A percentile compares a stretch with the other conserved stretches of the same genome.
phyloP scores from a whole-genome alignment of 2,888 invertebrate species.

The Chydorus sphaericus region DNA sequence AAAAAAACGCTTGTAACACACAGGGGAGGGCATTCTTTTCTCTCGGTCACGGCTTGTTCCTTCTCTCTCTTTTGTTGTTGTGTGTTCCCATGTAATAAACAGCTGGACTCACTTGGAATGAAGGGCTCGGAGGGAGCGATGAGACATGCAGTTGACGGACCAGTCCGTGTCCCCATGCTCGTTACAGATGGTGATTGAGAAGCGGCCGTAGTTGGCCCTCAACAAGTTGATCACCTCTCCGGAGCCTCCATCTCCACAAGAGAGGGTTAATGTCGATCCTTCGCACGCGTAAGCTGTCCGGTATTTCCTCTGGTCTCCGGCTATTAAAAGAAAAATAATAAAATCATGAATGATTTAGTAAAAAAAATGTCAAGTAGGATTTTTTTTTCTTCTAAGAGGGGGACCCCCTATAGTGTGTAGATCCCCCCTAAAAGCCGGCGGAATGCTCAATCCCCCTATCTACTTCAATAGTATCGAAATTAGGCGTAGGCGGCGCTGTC shows the following conservation, averaged over 20 bases:
- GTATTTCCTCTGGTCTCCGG: conserved; percentile 51
- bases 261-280: conserved; percentile 73
- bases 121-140: conserved; percentile 69
- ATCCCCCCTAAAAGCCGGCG: background rate
- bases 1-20: background rate
- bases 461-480: background rate
- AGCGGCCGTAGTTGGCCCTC: conserved; percentile 86
- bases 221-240: conserved; percentile 79
- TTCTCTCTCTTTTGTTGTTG: background rate
- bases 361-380: background rate
- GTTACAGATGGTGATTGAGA: conserved; percentile 90
- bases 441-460: background rate
- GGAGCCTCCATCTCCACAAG: conserved; percentile 65
- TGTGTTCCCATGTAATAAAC: background rate
- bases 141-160: conserved; percentile 92
- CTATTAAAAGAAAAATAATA: conserved; percentile 25
- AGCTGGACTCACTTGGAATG: conserved; percentile 54
- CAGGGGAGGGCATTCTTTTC: too few species aligned
- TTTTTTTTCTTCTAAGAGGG: background rate
- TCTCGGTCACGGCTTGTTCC: background rate
- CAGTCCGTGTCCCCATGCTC: conserved; percentile 91
- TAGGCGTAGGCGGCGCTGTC: background rate
- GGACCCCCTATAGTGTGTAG: background rate
- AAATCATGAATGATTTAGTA: conserved; percentile 11
- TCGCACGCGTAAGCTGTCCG: conserved; percentile 89